Conservation (phyloP, 2,113 vertebrate genomes). For the Terrapene triunguis region DNA sequence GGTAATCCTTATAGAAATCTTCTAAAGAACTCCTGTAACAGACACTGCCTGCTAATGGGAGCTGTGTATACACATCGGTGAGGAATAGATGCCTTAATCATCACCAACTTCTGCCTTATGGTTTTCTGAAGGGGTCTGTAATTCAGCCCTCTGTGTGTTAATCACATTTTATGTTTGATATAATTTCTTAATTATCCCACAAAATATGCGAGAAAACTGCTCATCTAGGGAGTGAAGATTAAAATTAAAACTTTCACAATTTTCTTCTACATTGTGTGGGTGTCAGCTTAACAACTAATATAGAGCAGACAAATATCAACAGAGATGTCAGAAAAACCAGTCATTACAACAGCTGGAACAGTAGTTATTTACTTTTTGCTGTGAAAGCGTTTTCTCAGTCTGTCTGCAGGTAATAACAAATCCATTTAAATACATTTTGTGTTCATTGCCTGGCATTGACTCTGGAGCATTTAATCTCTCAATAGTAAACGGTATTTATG, state of each 20-base stretch:
- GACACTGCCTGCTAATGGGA: not conserved
- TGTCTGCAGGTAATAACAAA: slow-evolving; percentile 52
- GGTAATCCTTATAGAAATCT: not conserved
- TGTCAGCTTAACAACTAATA: slow-evolving; percentile 6
- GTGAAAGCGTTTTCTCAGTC: slow-evolving; percentile 51
- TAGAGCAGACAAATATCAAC: not conserved
- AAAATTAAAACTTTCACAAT: not conserved
- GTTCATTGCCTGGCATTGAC: slow-evolving; percentile 41
- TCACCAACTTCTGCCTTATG: not conserved
- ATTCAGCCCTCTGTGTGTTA: not conserved
- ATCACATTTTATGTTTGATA: not conserved
- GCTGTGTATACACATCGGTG: rapidly evolving
- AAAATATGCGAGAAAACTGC: not conserved
- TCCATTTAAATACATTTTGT: slow-evolving; percentile 42
- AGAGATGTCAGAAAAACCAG: slow-evolving; percentile 11
- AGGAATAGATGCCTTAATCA: not conserved
- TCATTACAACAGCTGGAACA: slow-evolving; percentile 29
- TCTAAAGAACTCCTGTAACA: not conserved
- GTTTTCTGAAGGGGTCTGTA: not conserved
- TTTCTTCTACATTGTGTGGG: not conserved
- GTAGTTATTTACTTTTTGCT: slow-evolving; percentile 17
- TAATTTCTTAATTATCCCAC: slow-evolving; percentile 24
- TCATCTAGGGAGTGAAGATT: not conserved
- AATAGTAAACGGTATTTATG: not conserved
- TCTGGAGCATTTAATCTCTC: not conserved